Base-by-base conservation (phyloP, 2,113 vertebrate species). In the Peromyscus leucopus region DNA sequence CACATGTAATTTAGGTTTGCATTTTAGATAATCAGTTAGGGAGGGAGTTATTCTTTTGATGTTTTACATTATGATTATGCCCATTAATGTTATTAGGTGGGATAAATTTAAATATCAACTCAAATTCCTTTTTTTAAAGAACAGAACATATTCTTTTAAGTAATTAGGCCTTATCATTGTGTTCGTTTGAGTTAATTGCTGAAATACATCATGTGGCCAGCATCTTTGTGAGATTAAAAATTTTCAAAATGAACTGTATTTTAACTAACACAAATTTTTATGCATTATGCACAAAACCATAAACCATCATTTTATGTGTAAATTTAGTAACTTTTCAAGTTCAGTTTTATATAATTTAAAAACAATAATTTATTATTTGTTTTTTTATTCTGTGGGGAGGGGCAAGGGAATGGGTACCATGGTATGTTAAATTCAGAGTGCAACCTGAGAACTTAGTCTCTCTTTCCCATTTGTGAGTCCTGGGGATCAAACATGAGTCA, bases 31-130 rank as follows among this genome's bases (percentile, higher is more conserved):
- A 89, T 59, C 36, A 93, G 89, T 89, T 67, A 17, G 63, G 78
- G 72, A 93, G 78, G 76, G 7, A 95, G 36, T 69, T 79, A 94
- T 79, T 95, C 78, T 65, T 88, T 82, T 92, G 2, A 75, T 80
- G 19, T 91, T 21, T 67, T 92, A 59, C 4, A 72, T 87, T 82
- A 89, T 82, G 67, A 72, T 87, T 82, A 89, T 82, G 61, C 76
- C 94, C 95, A 67, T 88, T 96, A 96, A 95, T 97, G 80, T 96
- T 93, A 94, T 96, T 93, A 92, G 74, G 89, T 74, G 33, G 78
- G 61, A 95, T 78, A 39, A 95, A 74, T 91, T 86, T 93, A 94
- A 96, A 46, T 94, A 69, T 36, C 93, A 80, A 82, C 59, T 88
- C 39, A 91, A 82, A 55, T 78, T 76, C 10, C 31, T 11, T 65